phyloP scores from a whole-genome alignment of 2,888 invertebrate genomes.

The Linhomoeus sp. region DNA sequence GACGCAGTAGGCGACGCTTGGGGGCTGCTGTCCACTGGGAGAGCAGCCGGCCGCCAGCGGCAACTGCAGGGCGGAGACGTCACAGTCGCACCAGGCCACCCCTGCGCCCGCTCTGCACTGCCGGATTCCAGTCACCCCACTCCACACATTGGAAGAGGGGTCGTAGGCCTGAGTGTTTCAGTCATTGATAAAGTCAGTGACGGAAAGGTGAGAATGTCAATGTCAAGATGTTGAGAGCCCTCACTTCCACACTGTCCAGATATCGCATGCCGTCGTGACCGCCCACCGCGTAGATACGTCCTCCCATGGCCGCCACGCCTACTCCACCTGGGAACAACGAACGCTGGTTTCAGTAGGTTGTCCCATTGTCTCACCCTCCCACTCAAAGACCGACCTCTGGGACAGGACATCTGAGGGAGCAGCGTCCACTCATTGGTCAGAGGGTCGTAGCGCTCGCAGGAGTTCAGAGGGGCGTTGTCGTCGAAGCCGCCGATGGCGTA shows the following conservation, averaged over 20 bases:
- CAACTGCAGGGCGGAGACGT: too few species aligned
- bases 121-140: conserved; percentile 25
- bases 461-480: conserved; percentile 33
- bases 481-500: conserved; percentile 34
- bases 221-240: too few species aligned
- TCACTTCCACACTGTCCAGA: conserved; percentile 17
- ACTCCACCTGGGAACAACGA: too few species aligned
- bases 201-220: too few species aligned
- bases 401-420: conserved; percentile 16
- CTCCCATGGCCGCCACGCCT: conserved; percentile 27
- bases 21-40: too few species aligned
- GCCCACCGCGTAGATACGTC: conserved; percentile 27
- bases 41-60: too few species aligned
- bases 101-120: conserved; percentile 32
- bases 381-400: conserved; percentile 10
- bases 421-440: conserved; percentile 9
- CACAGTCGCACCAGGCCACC: conserved; percentile 9
- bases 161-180: too few species aligned
- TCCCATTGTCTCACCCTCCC: neutral
- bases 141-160: too few species aligned
- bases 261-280: conserved; percentile 23
- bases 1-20: too few species aligned
- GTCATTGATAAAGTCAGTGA: too few species aligned
- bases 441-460: conserved; percentile 12
- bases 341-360: too few species aligned